Evolutionary conservation across 2,113 vertebrate species (phyloP), one percentile per base, ranked within the genome.

Genomic region (Lasiurus cinereus): DNA sequence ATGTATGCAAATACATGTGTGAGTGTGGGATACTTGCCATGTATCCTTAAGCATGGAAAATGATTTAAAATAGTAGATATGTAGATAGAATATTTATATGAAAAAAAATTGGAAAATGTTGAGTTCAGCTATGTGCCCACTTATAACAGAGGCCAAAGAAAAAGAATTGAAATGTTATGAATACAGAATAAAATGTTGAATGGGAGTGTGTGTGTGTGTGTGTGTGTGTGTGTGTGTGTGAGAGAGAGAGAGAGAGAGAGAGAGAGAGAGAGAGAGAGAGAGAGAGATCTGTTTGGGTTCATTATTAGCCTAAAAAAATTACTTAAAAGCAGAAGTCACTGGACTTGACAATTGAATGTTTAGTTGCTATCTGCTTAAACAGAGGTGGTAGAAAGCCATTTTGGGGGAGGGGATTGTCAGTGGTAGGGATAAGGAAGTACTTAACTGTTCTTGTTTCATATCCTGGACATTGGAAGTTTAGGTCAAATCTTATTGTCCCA

Each of bases 71-170:
- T 62, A 36, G n/a, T 15, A 93, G 46, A 19, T 93, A 82, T 19
- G 6, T 78, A 80, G 18, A 48, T 80, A 21, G 67, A 82, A 64
- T 80, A 69, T 83, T 89, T 89, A 50, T 66, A 36, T 36, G 14
- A 59, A 96, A 96, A 96, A 96, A 39, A 22, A 77, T 14, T 67
- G 54, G 29, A 39, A 74, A 90, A 72, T 73, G 36, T 67, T 59
- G 46, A 52, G 50, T 5, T 90, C 50, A 83, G 11, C 13, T 86
- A 4, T 86, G 56, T 82, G 14, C 27, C 6, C 29, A 11, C 19
- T 83, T 54, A 48, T 88, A 43, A 43, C 13, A 77, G 67, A 21
- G 24, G 36, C n/a, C 16, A 56, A 74, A 48, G 31, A 21, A 88
- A 90, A 91, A 62, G 18, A 87, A 54, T 15, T 7, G n/a, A 90